Evolutionary conservation across 1,140 invertebrate genomes (phyloP).

Genomic region (Chrysomallon squamiferum): DNA sequence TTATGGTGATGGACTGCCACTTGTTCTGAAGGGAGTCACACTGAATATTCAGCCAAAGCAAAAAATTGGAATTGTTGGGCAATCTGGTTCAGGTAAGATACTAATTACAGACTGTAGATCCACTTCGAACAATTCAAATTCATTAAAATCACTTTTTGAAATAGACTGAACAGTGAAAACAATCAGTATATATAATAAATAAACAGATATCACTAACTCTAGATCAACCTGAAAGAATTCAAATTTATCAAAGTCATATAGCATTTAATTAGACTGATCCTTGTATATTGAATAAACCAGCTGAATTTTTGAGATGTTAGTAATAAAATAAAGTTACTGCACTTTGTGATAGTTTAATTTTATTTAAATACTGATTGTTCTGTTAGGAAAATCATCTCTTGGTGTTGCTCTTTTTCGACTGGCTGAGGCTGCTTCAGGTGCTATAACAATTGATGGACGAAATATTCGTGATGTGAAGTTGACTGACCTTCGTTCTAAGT

Average conservation of each 20-base stretch:
- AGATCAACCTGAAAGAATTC: no score
- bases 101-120: not conserved
- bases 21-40: conserved; percentile 66
- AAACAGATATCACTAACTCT: no score
- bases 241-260: no score
- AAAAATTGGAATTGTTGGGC: conserved; percentile 67
- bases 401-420: conserved; percentile 68
- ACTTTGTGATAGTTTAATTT: no score
- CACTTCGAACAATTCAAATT: no score
- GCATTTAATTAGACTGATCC: no score
- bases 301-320: no score
- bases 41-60: conserved; percentile 68
- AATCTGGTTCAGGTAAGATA: conserved; percentile 63
- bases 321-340: no score
- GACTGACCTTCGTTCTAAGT: conserved; percentile 41
- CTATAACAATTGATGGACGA: conserved; percentile 53
- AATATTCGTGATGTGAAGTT: conserved; percentile 47
- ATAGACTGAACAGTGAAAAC: no score
- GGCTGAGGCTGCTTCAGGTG: conserved; percentile 63
- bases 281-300: no score
- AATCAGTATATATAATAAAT: not conserved
- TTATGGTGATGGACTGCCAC: conserved; percentile 64
- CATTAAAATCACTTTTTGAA: not conserved
- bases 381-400: conserved; percentile 72
- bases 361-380: no score